A percentile compares a stretch with the other conserved stretches of the same genome.
Evolutionary conservation across 2,113 vertebrate species (phyloP).

Genomic region (Naja naja): DNA sequence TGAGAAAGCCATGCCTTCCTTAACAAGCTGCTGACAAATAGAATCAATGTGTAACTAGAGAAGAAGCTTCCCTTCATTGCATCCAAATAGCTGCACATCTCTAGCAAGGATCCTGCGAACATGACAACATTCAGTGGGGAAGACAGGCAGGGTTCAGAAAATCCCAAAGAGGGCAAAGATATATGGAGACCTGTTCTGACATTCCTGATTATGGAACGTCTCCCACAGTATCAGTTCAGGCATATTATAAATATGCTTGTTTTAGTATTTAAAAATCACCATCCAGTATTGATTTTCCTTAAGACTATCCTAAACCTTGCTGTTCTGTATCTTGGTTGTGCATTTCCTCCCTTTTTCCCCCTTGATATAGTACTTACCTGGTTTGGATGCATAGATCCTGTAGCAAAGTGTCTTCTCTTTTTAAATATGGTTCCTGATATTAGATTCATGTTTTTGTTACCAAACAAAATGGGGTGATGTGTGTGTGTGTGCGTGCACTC

Average conservation of each 20-base stretch:
- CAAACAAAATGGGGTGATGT: background rate
- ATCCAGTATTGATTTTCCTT: background rate
- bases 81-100: background rate
- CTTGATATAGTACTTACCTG: background rate
- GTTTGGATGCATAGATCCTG: background rate
- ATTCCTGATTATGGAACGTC: background rate
- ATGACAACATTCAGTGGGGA: background rate
- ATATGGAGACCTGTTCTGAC: background rate
- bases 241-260: background rate
- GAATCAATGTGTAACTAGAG: background rate
- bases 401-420: background rate
- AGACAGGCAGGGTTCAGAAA: background rate
- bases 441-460: conserved; percentile 26
- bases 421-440: background rate
- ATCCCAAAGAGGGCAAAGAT: background rate
- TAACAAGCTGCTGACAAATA: background rate
- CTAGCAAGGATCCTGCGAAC: background rate
- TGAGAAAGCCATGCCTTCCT: background rate
- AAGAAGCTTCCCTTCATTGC: background rate
- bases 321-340: background rate
- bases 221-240: background rate
- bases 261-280: background rate
- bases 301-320: background rate
- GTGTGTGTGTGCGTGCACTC: background rate
- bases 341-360: background rate